Evolutionary conservation across 2,113 vertebrate genomes (phyloP).

Genomic region (Pantherophis guttatus): DNA sequence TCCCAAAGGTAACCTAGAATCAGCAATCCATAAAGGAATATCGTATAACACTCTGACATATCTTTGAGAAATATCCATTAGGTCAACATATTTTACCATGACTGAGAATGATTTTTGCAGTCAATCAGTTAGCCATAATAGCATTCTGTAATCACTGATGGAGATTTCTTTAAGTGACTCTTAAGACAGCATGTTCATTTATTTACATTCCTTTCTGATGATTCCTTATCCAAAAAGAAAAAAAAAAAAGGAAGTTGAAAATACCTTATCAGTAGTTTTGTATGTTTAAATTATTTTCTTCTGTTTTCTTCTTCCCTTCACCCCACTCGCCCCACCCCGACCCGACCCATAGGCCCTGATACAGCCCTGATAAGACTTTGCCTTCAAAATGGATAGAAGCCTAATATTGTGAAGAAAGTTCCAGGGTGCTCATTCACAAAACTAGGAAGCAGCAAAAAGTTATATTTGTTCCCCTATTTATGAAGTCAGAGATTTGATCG

Average conservation of each 20-base stretch:
- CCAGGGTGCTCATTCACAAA: not conserved
- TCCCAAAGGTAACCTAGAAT: conserved; percentile 66
- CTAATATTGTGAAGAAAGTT: conserved; percentile 17
- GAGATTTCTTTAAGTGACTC: conserved; percentile 50
- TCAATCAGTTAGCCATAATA: conserved; percentile 63
- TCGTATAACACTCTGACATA: conserved; percentile 63
- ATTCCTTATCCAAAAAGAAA: not conserved
- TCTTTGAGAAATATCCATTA: conserved; percentile 67
- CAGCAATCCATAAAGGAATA: conserved; percentile 75
- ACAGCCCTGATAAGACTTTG: conserved; percentile 32
- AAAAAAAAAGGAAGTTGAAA: not conserved
- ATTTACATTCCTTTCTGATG: conserved; percentile 47
- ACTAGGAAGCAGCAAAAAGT: not conserved
- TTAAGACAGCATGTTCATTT: conserved; percentile 41
- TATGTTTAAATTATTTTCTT: conserved; percentile 29
- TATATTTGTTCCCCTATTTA: not conserved
- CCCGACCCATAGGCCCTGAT: conserved; percentile 22
- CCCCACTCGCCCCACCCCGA: not conserved
- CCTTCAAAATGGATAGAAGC: conserved; percentile 27
- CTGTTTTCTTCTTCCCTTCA: conserved; percentile 10
- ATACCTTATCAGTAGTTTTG: conserved; percentile 41
- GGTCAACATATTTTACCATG: conserved; percentile 55
- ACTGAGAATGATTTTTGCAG: conserved; percentile 58
- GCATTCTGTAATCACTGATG: conserved; percentile 60
- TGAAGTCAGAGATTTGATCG: conserved; percentile 12